phyloP scores from a whole-genome alignment of 2,888 invertebrate genomes.

The Chrysotoxum bicinctum region DNA sequence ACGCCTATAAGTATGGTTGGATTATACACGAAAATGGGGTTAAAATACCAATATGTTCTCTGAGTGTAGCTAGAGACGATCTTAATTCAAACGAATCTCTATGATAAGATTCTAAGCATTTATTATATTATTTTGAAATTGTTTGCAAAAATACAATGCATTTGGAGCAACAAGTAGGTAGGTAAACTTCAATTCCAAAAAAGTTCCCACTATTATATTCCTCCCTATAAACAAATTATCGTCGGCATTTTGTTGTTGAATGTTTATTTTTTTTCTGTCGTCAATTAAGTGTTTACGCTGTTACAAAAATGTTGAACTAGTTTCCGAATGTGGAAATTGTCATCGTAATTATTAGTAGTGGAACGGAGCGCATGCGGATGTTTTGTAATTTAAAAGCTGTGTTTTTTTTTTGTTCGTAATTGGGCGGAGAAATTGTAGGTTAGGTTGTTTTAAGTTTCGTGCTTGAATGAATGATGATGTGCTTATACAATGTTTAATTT shows the following conservation, averaged over 20 bases:
- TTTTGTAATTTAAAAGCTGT: constrained; percentile 62
- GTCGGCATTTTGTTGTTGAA: constrained; percentile 36
- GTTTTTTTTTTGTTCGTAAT: constrained; percentile 36
- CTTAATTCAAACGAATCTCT: no score
- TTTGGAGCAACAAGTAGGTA: constrained; percentile 7
- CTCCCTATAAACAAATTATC: constrained; percentile 70
- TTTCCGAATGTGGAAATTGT: constrained; percentile 72
- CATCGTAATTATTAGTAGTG: constrained; percentile 64
- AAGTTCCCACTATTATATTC: constrained; percentile 69
- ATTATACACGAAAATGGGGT: no score
- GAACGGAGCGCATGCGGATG: constrained; percentile 52
- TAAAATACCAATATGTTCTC: no score
- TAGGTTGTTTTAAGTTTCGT: constrained; percentile 6
- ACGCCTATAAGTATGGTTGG: no score
- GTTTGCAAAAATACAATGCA: constrained; percentile 58
- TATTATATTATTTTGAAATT: constrained; percentile 59
- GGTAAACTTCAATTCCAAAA: constrained; percentile 1
- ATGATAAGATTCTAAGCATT: constrained; percentile 43
- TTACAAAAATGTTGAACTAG: constrained; percentile 71
- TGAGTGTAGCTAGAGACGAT: no score
- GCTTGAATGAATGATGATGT: neutral
- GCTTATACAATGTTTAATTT: constrained; percentile 44
- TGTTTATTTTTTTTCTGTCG: constrained; percentile 47
- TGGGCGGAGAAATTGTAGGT: constrained; percentile 60
- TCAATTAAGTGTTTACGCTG: constrained; percentile 71